These are phyloP conservation scores for Ypsolopha sequella DNA, from an alignment of 2,888 invertebrate species.

Conservation along the genomic window DNA sequence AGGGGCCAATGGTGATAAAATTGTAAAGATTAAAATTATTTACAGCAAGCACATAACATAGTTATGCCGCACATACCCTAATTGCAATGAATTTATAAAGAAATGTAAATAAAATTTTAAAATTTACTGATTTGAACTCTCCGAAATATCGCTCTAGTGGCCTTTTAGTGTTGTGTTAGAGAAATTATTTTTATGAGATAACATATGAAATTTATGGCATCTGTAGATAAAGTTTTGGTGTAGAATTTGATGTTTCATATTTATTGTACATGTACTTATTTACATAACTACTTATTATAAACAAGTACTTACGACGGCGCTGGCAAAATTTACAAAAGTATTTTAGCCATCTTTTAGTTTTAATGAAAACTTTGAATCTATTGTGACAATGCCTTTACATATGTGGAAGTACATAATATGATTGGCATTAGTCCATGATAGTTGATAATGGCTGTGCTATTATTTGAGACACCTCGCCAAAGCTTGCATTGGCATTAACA, in stretches of 20 bases:
- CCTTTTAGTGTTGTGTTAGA: slow-evolving; percentile 25
- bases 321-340: slow-evolving; percentile 35
- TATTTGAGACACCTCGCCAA: slow-evolving; percentile 8
- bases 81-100: too few species aligned
- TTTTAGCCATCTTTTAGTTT: slow-evolving; percentile 32
- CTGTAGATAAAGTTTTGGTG: slow-evolving; percentile 16
- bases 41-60: not conserved
- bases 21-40: not conserved
- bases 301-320: not conserved
- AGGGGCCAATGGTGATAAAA: slow-evolving; percentile 1
- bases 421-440: slow-evolving; percentile 38
- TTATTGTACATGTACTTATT: slow-evolving; percentile 2
- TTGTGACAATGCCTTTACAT: slow-evolving; percentile 18
- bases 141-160: slow-evolving; percentile 22
- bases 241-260: slow-evolving; percentile 19
- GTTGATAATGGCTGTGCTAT: slow-evolving; percentile 55
- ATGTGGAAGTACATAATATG: slow-evolving; percentile 8
- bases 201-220: slow-evolving; percentile 15
- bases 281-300: too few species aligned
- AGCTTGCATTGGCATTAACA: not conserved
- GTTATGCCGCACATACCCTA: too few species aligned
- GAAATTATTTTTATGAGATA: slow-evolving; percentile 26
- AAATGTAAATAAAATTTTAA: not conserved
- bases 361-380: slow-evolving; percentile 14
- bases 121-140: slow-evolving; percentile 11